These are phyloP conservation scores for Aradophagus sp. DNA, from an alignment of 1,140 invertebrate species.

Conservation along the genomic window DNA sequence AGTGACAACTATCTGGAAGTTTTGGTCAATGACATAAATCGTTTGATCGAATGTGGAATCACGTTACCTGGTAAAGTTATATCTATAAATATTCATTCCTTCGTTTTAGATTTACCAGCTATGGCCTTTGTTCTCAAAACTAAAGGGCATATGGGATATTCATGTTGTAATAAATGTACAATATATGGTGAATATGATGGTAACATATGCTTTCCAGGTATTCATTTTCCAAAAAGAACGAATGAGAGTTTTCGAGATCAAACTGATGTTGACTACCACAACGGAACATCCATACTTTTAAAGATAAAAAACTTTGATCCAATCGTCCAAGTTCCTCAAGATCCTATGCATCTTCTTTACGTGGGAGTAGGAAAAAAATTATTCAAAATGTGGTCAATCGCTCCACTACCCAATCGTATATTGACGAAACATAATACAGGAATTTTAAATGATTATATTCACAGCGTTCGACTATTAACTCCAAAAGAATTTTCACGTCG, in stretches of 20 bases:
- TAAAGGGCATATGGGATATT: conserved; percentile 9
- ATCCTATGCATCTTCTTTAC: conserved; percentile 5
- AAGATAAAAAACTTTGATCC: neutral
- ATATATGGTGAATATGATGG: conserved; percentile 2
- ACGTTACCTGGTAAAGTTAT: neutral
- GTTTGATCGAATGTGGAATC: neutral
- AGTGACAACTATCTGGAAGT: neutral
- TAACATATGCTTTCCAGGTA: conserved; percentile 9
- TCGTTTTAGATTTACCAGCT: conserved; percentile 4
- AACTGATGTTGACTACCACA: neutral
- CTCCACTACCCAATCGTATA: no score
- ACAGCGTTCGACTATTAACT: no score
- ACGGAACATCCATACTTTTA: neutral
- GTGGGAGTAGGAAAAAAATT: conserved; percentile 56
- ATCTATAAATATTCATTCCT: neutral
- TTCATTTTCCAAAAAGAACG: conserved; percentile 2
- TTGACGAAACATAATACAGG: no score
- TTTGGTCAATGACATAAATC: conserved; percentile 1
- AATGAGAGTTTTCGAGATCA: conserved; percentile 1
- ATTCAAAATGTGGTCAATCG: conserved; percentile 59
- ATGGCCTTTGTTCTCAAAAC: conserved; percentile 9
- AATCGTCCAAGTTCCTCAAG: neutral
- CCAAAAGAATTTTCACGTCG: no score
- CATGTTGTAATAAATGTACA: conserved; percentile 10
- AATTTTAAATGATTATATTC: no score